A percentile compares a stretch with the other conserved stretches of the same genome.
phyloP scores from a whole-genome alignment of 2,797 vertebrate genomes.

The Chaetophractus vellerosus region DNA sequence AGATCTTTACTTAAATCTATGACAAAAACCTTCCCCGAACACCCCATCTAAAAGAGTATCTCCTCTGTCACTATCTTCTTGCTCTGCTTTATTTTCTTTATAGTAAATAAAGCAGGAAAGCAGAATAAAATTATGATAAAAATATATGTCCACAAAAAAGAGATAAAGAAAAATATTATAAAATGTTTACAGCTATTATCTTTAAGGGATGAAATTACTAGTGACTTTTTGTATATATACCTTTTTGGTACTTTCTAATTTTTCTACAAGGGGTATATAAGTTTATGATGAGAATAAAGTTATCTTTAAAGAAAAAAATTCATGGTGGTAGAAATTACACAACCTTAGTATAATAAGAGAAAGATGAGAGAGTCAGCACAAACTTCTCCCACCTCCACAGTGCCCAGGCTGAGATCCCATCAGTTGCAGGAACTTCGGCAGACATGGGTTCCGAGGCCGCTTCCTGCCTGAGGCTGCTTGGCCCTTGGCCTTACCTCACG shows the following conservation, averaged over 20 bases:
- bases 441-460: background rate
- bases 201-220: conserved; percentile 50
- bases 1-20: background rate
- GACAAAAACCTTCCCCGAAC: background rate
- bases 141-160: conserved; percentile 5
- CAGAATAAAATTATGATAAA: background rate
- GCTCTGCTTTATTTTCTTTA: background rate
- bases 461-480: background rate
- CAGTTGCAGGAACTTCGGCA: background rate
- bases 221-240: background rate
- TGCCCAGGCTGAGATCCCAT: conserved; percentile 8
- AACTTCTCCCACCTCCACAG: conserved; percentile 2
- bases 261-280: conserved; percentile 31
- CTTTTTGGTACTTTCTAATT: background rate
- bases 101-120: background rate
- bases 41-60: background rate
- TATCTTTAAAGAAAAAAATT: conserved; percentile 57
- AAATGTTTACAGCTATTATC: background rate
- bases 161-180: background rate
- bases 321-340: conserved; percentile 29
- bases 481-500: conserved; percentile 92
- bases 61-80: background rate
- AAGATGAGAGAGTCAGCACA: background rate
- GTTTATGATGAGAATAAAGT: conserved; percentile 40
- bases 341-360: conserved; percentile 20